Percentiles rank a stretch among this genome's conserved stretches.
Conservation (phyloP, 2,888 invertebrate species). For the Tipula helvola region DNA sequence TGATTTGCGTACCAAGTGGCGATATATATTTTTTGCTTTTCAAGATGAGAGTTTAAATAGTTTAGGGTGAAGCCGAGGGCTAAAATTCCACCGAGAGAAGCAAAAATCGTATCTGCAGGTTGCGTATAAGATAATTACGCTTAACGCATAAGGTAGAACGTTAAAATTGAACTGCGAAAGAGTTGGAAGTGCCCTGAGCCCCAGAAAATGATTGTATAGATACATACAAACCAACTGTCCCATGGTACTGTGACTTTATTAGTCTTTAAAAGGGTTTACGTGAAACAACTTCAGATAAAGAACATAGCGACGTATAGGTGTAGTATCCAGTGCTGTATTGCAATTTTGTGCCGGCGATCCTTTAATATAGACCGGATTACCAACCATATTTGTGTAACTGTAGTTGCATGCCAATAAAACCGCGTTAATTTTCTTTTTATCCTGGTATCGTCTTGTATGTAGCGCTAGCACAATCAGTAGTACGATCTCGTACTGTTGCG, state of each 20-base stretch:
- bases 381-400: slow-evolving; percentile 11
- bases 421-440: background rate
- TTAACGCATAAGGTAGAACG: too few species aligned
- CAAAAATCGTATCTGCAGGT: too few species aligned
- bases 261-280: background rate
- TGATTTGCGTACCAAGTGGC: too few species aligned
- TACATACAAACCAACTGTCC: too few species aligned
- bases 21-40: too few species aligned
- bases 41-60: too few species aligned
- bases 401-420: slow-evolving; percentile 14
- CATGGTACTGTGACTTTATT: background rate
- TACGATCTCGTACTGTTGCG: slow-evolving; percentile 11
- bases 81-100: too few species aligned
- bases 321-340: background rate
- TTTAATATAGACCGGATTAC: slow-evolving; percentile 9
- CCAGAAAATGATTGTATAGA: too few species aligned
- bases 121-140: too few species aligned
- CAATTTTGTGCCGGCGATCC: slow-evolving; percentile 12
- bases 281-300: background rate
- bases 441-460: background rate
- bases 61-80: too few species aligned
- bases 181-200: too few species aligned
- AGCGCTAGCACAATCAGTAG: slow-evolving; percentile 11
- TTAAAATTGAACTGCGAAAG: too few species aligned
- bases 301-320: background rate